Evolutionary conservation across 1,140 invertebrate genomes (phyloP).

Genomic region (Oreohelix idahoensis): DNA sequence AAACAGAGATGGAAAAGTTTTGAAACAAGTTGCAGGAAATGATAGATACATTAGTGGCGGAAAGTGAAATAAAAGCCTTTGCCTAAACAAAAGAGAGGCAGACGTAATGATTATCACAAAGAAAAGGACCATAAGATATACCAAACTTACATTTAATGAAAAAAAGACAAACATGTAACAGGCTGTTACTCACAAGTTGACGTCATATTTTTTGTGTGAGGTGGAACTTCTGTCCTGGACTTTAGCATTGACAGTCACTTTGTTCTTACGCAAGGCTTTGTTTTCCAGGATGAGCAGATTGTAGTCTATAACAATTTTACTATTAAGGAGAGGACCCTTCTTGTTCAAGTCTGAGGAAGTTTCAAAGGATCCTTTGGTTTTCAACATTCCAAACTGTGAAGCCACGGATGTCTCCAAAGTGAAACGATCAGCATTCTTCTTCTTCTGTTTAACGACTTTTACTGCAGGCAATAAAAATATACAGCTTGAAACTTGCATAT

Average conservation of each 20-base stretch:
- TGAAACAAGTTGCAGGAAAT: too few species aligned
- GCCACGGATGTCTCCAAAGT: not conserved
- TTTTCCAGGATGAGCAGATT: constrained; percentile 12
- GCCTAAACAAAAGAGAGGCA: too few species aligned
- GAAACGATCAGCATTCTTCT: not conserved
- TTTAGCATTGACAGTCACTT: not conserved
- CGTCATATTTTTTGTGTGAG: not conserved
- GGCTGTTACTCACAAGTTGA: constrained; percentile 13
- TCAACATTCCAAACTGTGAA: not conserved
- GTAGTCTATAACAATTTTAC: constrained; percentile 9
- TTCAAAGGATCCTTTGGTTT: not conserved
- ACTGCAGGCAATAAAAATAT: not conserved
- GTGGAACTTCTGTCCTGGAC: constrained; percentile 17
- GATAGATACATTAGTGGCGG: too few species aligned
- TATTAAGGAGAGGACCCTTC: not conserved
- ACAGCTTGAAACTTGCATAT: too few species aligned
- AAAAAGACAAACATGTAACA: not conserved
- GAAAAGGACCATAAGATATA: too few species aligned
- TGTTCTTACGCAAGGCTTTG: constrained; percentile 12
- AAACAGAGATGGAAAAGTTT: too few species aligned
- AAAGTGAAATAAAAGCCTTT: too few species aligned
- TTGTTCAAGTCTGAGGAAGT: not conserved
- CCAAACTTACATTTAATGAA: too few species aligned
- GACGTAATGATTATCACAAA: too few species aligned
- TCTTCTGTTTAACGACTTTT: not conserved